Evolutionary conservation across 2,888 invertebrate species (phyloP).

Genomic region (Neria commutata): DNA sequence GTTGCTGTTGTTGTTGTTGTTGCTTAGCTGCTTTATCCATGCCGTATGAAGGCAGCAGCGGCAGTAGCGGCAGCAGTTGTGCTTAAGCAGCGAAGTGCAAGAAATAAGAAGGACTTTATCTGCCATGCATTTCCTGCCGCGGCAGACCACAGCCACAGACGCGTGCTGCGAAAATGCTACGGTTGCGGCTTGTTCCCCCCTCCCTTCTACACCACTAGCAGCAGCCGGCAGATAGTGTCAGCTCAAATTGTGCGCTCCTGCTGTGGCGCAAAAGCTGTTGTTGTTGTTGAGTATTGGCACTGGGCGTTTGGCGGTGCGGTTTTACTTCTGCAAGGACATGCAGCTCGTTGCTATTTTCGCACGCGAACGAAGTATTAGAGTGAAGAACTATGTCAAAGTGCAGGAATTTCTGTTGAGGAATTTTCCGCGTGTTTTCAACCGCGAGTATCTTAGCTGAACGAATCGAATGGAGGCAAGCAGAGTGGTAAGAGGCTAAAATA

Average conservation of each 20-base stretch:
- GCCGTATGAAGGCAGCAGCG: too few relatives aligned
- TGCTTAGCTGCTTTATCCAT: not conserved
- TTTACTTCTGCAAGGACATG: not conserved
- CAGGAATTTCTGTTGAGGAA: slow-evolving; percentile 1
- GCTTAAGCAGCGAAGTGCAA: not conserved
- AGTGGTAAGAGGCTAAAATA: too few relatives aligned
- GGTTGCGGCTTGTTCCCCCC: not conserved
- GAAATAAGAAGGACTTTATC: not conserved
- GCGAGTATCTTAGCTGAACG: too few relatives aligned
- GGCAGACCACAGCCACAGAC: not conserved
- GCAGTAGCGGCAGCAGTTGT: not conserved
- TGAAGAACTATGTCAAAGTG: not conserved
- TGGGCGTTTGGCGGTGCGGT: not conserved
- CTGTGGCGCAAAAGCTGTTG: not conserved
- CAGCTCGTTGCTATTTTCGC: not conserved
- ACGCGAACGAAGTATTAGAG: not conserved
- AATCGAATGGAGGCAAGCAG: too few relatives aligned
- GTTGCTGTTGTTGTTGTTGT: too few relatives aligned
- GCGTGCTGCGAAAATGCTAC: not conserved
- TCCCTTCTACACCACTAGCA: not conserved
- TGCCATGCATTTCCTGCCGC: not conserved
- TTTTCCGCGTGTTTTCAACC: slow-evolving; percentile 2
- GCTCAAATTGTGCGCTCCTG: not conserved
- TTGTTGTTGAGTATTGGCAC: not conserved
- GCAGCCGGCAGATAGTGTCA: not conserved